phyloP scores from a whole-genome alignment of 2,113 vertebrate genomes.

The Brevimyrus niger region DNA sequence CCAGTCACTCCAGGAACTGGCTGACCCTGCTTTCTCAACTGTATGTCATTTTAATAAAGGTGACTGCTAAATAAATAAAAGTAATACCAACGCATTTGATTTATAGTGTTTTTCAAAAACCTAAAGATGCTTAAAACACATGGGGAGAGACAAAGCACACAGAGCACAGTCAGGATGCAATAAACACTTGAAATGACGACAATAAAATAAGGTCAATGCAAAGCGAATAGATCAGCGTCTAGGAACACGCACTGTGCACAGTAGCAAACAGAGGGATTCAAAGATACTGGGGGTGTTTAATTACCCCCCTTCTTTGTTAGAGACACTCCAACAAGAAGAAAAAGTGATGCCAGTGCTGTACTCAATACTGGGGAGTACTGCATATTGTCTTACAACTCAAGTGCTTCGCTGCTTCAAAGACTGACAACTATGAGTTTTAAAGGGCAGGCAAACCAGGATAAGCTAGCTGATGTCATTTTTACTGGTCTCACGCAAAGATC shows the following conservation, averaged over 20 bases:
- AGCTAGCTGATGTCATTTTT: not conserved
- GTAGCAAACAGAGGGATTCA: not conserved
- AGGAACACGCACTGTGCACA: not conserved
- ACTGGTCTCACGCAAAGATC: not conserved
- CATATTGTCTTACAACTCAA: not conserved
- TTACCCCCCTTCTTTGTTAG: not conserved
- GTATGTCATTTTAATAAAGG: not conserved
- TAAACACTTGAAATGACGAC: not conserved
- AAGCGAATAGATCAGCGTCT: not conserved
- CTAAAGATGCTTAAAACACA: not conserved
- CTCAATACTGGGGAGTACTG: not conserved
- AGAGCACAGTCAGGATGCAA: not conserved
- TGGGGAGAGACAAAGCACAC: not conserved
- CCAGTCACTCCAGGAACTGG: not conserved
- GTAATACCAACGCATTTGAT: not conserved
- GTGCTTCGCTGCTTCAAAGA: not conserved
- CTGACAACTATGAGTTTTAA: not conserved
- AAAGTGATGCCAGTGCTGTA: not conserved
- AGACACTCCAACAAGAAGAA: not conserved
- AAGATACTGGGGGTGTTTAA: not conserved
- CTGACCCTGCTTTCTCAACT: not conserved
- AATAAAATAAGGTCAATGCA: not conserved
- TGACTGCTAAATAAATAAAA: not conserved
- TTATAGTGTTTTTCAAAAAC: not conserved
- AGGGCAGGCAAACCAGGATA: not conserved